These are phyloP conservation scores for Capreolus pygargus DNA, from an alignment of 2,113 vertebrate genomes.

Conservation along the genomic window DNA sequence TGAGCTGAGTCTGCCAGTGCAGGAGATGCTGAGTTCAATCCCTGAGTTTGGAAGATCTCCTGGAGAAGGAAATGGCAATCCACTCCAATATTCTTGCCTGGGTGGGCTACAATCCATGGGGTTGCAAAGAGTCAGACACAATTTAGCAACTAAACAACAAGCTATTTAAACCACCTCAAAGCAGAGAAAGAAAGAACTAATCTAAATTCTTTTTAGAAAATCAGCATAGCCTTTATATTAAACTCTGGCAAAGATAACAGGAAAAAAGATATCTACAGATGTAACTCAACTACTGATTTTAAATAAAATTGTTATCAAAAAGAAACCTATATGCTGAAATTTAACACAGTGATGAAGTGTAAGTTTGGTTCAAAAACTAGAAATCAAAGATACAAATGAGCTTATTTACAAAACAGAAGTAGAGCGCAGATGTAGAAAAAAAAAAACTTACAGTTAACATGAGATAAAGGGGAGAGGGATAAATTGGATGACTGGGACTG, in stretches of 20 bases:
- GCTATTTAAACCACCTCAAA: not conserved
- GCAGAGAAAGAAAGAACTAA: not conserved
- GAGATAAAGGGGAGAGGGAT: not conserved
- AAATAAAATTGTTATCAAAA: slow-evolving; percentile 21
- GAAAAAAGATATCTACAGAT: slow-evolving; percentile 6
- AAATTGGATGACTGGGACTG: not conserved
- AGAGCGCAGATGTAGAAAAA: not conserved
- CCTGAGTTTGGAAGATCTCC: not conserved
- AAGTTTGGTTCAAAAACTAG: not conserved
- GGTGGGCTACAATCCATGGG: not conserved
- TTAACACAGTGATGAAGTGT: not conserved
- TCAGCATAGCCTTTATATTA: not conserved
- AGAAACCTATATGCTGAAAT: not conserved
- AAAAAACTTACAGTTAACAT: not conserved
- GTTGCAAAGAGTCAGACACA: not conserved
- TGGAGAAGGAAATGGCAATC: not conserved
- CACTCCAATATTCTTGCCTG: not conserved
- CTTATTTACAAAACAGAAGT: not conserved
- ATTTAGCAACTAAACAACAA: not conserved
- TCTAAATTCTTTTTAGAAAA: not conserved
- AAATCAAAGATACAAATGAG: not conserved
- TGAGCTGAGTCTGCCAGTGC: not conserved
- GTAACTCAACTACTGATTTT: slow-evolving; percentile 13
- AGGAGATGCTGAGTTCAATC: not conserved
- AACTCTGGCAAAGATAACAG: slow-evolving; percentile 23